Evolutionary conservation across 2,113 vertebrate genomes (phyloP).

Genomic region (Tachysurus vachellii): DNA sequence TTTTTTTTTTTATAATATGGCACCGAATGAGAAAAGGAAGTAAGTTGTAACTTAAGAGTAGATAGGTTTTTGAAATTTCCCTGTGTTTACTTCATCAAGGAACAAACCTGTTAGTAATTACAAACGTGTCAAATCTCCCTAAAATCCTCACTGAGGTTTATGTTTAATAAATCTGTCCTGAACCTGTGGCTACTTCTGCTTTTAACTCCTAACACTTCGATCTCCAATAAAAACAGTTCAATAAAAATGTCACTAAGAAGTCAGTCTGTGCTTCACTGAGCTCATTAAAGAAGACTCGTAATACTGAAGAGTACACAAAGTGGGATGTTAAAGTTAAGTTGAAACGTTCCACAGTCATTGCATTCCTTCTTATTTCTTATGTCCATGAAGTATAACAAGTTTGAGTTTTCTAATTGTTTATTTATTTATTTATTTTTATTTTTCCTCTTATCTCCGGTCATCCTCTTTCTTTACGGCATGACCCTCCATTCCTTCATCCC

Average conservation of each 20-base stretch:
- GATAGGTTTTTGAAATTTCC: conserved; percentile 27
- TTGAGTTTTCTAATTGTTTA: conserved; percentile 37
- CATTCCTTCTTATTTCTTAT: conserved; percentile 39
- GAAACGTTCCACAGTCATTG: conserved; percentile 26
- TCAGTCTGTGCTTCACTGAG: background rate
- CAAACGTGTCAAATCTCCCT: background rate
- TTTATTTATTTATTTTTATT: conserved; percentile 1
- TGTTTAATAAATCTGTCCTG: conserved; percentile 7
- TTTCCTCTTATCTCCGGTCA: background rate
- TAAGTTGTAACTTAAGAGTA: background rate
- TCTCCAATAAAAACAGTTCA: conserved; percentile 26
- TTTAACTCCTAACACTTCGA: background rate
- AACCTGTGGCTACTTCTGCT: background rate
- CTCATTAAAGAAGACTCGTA: background rate
- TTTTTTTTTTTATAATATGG: background rate
- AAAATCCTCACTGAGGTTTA: background rate
- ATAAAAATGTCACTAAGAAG: background rate
- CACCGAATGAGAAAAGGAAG: conserved; percentile 15
- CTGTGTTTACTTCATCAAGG: background rate
- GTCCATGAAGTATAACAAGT: conserved; percentile 34
- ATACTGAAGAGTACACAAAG: background rate
- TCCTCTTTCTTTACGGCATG: conserved; percentile 8
- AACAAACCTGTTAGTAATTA: background rate
- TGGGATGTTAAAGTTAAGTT: background rate
- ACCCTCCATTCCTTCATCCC: background rate